A percentile compares a stretch with the other conserved stretches of the same genome.
phyloP scores from a whole-genome alignment of 2,888 invertebrate species.

The Eristalis pertinax region DNA sequence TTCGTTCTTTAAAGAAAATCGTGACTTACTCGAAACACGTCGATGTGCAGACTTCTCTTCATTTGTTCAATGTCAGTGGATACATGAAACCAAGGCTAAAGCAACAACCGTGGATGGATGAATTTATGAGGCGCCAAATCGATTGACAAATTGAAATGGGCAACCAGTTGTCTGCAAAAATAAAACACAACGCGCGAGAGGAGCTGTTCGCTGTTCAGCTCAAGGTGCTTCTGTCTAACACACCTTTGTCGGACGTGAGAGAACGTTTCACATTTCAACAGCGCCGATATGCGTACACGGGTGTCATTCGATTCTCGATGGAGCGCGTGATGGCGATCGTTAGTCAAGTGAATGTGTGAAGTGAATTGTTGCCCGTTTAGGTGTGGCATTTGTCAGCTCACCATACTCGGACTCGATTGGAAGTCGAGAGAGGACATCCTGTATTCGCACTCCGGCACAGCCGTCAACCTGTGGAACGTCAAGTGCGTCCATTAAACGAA shows the following conservation, averaged over 20 bases:
- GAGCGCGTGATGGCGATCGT: slow-evolving; percentile 60
- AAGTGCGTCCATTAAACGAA: slow-evolving; percentile 31
- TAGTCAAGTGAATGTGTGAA: slow-evolving; percentile 37
- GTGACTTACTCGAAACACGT: neutral
- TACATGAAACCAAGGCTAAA: neutral
- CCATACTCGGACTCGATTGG: neutral
- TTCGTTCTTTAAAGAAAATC: neutral
- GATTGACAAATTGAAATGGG: slow-evolving; percentile 53
- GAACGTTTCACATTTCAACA: slow-evolving; percentile 37
- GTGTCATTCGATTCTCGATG: slow-evolving; percentile 42
- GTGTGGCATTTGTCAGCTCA: slow-evolving; percentile 50
- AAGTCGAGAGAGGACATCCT: slow-evolving; percentile 49
- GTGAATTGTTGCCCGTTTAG: slow-evolving; percentile 31
- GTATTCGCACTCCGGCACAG: slow-evolving; percentile 13
- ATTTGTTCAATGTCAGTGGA: slow-evolving; percentile 38
- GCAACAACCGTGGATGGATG: slow-evolving; percentile 23
- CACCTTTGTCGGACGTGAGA: slow-evolving; percentile 56
- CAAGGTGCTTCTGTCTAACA: slow-evolving; percentile 20
- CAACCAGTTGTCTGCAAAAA: slow-evolving; percentile 22
- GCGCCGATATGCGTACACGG: neutral
- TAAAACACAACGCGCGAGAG: neutral
- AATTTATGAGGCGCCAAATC: slow-evolving; percentile 64
- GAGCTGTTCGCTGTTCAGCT: neutral
- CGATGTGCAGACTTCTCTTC: slow-evolving; percentile 3
- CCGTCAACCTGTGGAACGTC: slow-evolving; percentile 36